Evolutionary conservation across 2,888 invertebrate species (phyloP), one percentile per base, ranked within the genome.

Genomic region (Ommatoiulus sabulosus): DNA sequence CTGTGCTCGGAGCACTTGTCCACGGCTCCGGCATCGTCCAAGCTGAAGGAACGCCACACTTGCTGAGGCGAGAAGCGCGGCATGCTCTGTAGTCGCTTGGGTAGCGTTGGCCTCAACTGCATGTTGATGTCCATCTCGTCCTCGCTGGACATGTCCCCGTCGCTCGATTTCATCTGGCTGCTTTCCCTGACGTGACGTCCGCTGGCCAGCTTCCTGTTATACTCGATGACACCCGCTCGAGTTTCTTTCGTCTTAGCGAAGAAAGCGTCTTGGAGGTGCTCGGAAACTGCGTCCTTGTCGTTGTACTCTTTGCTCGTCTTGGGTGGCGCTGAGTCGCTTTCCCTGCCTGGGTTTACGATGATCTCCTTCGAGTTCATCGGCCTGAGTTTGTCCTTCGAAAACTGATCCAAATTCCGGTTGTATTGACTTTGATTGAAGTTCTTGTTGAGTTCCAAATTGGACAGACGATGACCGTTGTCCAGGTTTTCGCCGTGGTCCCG

Each of bases 21-120:
- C 17, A 89, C 88, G 10, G 87, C 88, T 35, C 89, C 88, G n/a
- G 89, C 89, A 43, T 89, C 90, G 20, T 90, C 90, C 24, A 91
- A 89, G 87, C 90, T 90, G 17, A 91, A 93, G 87, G 96, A 95
- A 90, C 95, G 94, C 97, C 97, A 97, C 0, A 97, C 97, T 0
- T 96, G 95, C 0, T 96, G 95, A 0, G 97, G 97, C 1, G 96
- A 97, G 93, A 97, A 97, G 89, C 96, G 93, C 0, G 97, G 96
- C 88, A 96, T 95, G 90, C 96, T 95, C 46, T 95, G 94, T 91
- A 95, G 95, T 90, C 96, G 95, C 92, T 96, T 96, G 0, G 97
- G 97, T 90, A 97, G 92, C 0, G 96, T 96, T 0, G 97, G 97
- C 0, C 96, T 94, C 89, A 97, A 93, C 89, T 95, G 95, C 88